phyloP scores from a whole-genome alignment of 2,888 invertebrate genomes.

The Aleiodes testaceus region DNA sequence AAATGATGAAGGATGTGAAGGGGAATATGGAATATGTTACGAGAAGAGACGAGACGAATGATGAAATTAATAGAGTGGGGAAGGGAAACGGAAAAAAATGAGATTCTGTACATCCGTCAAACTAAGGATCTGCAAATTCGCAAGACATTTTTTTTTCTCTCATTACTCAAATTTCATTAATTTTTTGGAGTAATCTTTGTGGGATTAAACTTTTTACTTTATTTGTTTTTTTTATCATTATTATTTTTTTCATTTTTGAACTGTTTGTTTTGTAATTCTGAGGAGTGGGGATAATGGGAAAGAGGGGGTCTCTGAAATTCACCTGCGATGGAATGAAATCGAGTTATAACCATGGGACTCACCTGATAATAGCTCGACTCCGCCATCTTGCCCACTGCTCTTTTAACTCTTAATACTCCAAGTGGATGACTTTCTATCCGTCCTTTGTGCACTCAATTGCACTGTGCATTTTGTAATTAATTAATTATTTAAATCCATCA shows the following conservation, averaged over 20 bases:
- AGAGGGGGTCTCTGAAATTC: background rate
- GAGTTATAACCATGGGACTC: slow-evolving; percentile 66
- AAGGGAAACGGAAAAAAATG: slow-evolving; percentile 8
- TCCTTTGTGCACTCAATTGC: slow-evolving; percentile 61
- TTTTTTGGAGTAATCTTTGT: background rate
- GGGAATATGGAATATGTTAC: slow-evolving; percentile 18
- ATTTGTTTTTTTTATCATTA: too few relatives aligned
- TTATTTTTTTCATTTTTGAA: too few relatives aligned
- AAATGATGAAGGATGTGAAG: slow-evolving; percentile 12
- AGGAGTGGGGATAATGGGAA: background rate
- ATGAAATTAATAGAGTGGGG: slow-evolving; percentile 38
- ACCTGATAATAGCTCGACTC: slow-evolving; percentile 80
- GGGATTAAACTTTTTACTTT: background rate
- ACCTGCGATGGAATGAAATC: slow-evolving; percentile 27
- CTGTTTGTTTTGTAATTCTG: background rate
- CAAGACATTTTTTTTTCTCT: too few relatives aligned
- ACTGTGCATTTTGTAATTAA: slow-evolving; percentile 16
- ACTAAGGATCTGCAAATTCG: background rate
- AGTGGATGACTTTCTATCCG: slow-evolving; percentile 64
- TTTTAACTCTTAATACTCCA: slow-evolving; percentile 54
- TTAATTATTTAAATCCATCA: background rate
- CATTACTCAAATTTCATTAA: background rate
- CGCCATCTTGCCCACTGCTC: slow-evolving; percentile 76
- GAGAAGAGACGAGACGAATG: slow-evolving; percentile 21
- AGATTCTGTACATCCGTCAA: slow-evolving; percentile 33